Evolutionary conservation across 2,797 vertebrate genomes (phyloP), one percentile per base, ranked within the genome.

Genomic region (Oceanodroma leucorhoa): DNA sequence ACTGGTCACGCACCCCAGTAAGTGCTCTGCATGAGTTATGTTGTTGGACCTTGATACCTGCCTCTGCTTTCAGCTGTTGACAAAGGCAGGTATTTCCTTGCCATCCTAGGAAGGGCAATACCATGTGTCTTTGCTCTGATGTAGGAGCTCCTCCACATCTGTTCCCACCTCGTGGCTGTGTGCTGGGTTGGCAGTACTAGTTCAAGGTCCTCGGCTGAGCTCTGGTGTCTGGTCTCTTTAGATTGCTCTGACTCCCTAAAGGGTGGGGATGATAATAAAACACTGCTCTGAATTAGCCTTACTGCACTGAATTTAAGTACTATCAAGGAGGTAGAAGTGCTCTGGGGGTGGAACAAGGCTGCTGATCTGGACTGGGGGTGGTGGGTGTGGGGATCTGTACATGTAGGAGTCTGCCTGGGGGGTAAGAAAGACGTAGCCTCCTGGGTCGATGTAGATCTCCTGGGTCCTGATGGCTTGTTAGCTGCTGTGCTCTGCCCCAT

Each of bases 141-240:
- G 32, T 8, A 57, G 55, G 43, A 50, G 62, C 30, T n/a, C 29
- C 53, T 60, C 34, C 51, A 2, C 3, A 0, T 8, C 58, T 48
- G 7, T 23, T 6, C 61, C 65, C 21, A 9, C 6, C 13, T 11
- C 6, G 0, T 0, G 43, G 83, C 30, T 4, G 0, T 9, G 34
- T 46, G 29, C 20, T 12, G 60, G 32, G 38, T 0, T 62, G 30
- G 43, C 20, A 13, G 21, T 3, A 18, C 27, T 27, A 29, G 32
- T 27, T 50, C 22, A 3, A 3, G n/a, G 51, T 60, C 61, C 78
- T 61, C 2, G 1, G 43, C 78, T 50, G 34, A 50, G 62, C 55
- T 18, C 46, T 24, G 18, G 0, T 15, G 3, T 2, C 36, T 5
- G 20, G 1, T 5, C 24, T n/a, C 17, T 14, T 14, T 4, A 32